Percentiles rank a stretch among this genome's conserved stretches.
These are phyloP conservation scores for Eulemur mongoz DNA, from an alignment of 2,797 vertebrate species.

Conservation along the genomic window DNA sequence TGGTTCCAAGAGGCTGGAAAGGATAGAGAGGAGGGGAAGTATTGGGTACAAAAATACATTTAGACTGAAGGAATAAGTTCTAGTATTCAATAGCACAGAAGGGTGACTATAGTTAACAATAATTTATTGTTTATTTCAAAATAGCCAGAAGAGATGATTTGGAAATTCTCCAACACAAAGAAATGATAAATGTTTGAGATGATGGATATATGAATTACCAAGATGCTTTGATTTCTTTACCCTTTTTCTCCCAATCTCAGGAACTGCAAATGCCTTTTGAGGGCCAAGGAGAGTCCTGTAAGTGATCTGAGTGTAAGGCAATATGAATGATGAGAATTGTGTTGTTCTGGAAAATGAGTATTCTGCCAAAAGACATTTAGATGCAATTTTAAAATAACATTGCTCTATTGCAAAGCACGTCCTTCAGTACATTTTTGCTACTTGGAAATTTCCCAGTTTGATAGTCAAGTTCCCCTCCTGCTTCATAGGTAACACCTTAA, in stretches of 20 bases:
- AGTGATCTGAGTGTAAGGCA: background rate
- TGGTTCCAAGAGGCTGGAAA: background rate
- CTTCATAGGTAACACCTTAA: background rate
- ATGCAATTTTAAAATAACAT: background rate
- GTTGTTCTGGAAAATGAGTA: background rate
- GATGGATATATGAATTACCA: background rate
- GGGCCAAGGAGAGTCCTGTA: background rate
- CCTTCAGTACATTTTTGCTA: background rate
- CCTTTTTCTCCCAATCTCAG: background rate
- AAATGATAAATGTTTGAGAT: background rate
- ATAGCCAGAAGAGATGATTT: background rate
- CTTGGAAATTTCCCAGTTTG: background rate
- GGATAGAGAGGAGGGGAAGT: no score
- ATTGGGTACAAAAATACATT: background rate
- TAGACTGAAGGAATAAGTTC: background rate
- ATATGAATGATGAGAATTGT: background rate
- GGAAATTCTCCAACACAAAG: background rate
- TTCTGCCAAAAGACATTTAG: background rate
- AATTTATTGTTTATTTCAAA: background rate
- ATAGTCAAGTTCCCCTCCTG: background rate
- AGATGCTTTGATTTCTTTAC: background rate
- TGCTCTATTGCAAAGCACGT: background rate
- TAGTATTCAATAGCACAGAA: background rate
- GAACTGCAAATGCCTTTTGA: background rate
- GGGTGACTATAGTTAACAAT: background rate